Evolutionary conservation across 2,888 invertebrate genomes (phyloP).

Genomic region (Rhabditoides inermis): DNA sequence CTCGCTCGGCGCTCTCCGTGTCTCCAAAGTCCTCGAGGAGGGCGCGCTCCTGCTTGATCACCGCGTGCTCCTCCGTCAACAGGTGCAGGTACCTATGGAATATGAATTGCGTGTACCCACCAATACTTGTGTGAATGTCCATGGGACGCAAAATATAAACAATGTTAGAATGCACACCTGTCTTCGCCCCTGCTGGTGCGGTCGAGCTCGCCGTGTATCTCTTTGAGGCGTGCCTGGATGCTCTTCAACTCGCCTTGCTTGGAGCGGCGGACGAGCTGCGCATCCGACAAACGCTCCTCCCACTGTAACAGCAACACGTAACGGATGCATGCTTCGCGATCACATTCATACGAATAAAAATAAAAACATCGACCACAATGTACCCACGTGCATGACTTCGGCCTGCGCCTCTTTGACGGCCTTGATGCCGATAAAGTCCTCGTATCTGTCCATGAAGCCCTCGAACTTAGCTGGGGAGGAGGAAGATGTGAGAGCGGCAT

Average conservation of each 20-base stretch:
- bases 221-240: conserved; percentile 64
- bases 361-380: no score
- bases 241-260: conserved; percentile 62
- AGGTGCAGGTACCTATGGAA: conserved; percentile 62
- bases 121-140: background rate
- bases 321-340: no score
- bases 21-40: conserved; percentile 62
- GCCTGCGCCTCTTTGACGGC: conserved; percentile 71
- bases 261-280: conserved; percentile 65
- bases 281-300: conserved; percentile 63
- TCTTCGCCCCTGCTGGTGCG: conserved; percentile 71
- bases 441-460: conserved; percentile 27
- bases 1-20: conserved; percentile 69
- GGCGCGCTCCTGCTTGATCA: conserved; percentile 56
- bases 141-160: background rate
- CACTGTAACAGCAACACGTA: conserved; percentile 46
- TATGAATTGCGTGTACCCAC: background rate
- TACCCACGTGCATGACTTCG: conserved; percentile 61
- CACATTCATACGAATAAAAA: no score
- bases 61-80: conserved; percentile 66
- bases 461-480: no score
- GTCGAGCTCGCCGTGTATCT: conserved; percentile 69
- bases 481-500: no score
- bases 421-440: conserved; percentile 64
- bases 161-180: conserved; percentile 55